Evolutionary conservation across 2,888 invertebrate genomes (phyloP), one percentile per base, ranked within the genome.

Genomic region (Drosophila kokeensis): DNA sequence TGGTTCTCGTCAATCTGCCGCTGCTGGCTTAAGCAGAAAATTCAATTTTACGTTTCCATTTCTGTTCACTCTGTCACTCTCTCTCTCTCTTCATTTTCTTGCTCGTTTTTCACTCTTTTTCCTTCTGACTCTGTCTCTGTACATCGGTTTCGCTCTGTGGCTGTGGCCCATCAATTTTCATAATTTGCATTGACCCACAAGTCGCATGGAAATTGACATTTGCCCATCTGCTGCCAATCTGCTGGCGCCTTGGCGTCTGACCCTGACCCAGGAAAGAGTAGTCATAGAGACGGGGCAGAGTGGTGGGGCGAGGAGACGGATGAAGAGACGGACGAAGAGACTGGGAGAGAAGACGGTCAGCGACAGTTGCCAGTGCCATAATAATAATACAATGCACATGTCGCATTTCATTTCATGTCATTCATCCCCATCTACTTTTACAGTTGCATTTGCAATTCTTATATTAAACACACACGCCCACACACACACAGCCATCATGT

Each of bases 111-210:
- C 36, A 27, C n/a, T 4, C 50, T 15, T n/a, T 2, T 21, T 27
- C 8, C 50, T n/a, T 42, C 29, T 55, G 36, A 27, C 34, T 45
- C 5, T 34, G 32, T 7, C 15, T 27, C 8, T 38, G 18, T 11
- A 4, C 24, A 15, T 21, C 11, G 21, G n/a, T n/a, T 21, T 29
- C n/a, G 27, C 30, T n/a, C 36, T 13, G 6, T 24, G 45, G 21
- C 29, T 24, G 18, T 62, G 53, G 53, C 36, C 50, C 36, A 58
- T 75, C 58, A 72, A 72, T 76, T 72, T 59, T 54, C 61, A 77
- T 76, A 68, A 72, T 76, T 72, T 68, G 67, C 63, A 68, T 60
- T 76, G 75, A 66, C 75, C 77, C 55, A 71, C 66, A 65, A 70
- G 59, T 59, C 66, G 7, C 4, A 48, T 21, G n/a, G 40, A 61